These are phyloP conservation scores for Dromas ardeola DNA, from an alignment of 2,113 vertebrate genomes.

Conservation along the genomic window DNA sequence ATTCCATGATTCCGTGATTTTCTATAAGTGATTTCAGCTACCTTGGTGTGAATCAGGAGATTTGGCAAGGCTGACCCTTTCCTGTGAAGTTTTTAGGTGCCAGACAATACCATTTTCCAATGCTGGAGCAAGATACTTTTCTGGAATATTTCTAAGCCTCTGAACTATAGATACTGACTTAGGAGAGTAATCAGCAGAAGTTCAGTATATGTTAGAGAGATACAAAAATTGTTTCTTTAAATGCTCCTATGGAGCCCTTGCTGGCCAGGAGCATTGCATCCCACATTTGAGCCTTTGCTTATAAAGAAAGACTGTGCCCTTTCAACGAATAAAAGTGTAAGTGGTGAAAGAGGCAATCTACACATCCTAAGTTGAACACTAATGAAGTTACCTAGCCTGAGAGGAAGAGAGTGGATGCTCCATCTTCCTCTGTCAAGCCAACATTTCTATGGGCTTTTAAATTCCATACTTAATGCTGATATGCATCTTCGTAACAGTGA, in stretches of 20 bases:
- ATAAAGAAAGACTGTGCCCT: background rate
- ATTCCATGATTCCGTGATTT: too few relatives aligned
- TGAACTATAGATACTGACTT: background rate
- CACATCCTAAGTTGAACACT: background rate
- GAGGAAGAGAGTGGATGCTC: background rate
- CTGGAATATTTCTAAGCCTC: background rate
- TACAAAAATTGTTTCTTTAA: background rate
- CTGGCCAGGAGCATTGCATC: background rate
- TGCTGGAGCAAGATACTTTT: background rate
- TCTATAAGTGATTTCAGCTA: background rate
- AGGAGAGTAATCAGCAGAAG: background rate
- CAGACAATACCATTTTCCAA: background rate
- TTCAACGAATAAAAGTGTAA: background rate
- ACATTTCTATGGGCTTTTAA: slow-evolving; percentile 1
- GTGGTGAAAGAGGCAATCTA: background rate
- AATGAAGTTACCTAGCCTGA: background rate
- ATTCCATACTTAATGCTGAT: background rate
- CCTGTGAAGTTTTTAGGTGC: background rate
- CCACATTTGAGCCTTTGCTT: background rate
- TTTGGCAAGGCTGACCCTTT: background rate
- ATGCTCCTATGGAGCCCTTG: background rate
- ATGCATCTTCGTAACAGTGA: background rate
- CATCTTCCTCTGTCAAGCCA: slow-evolving; percentile 9
- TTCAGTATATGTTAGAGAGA: background rate
- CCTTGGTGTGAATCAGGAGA: background rate